Evolutionary conservation across 1,140 invertebrate genomes (phyloP).

Genomic region (Drosophila oshimai): DNA sequence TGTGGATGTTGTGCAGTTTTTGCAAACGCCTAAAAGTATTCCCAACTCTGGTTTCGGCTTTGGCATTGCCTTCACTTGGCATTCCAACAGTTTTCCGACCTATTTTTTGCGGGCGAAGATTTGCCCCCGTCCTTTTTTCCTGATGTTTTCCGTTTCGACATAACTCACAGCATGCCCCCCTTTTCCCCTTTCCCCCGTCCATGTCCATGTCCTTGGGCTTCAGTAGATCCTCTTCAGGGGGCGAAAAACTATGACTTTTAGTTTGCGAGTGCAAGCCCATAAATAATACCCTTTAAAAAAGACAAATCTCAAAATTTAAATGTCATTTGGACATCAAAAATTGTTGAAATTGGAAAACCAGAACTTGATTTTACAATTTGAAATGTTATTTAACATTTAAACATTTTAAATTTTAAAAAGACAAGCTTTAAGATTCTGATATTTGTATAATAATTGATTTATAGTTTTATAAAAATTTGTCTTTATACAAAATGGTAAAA

Average conservation of each 20-base stretch:
- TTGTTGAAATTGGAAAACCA: too few relatives aligned
- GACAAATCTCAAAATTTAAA: background rate
- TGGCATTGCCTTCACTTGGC: conserved; percentile 14
- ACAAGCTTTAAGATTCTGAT: too few relatives aligned
- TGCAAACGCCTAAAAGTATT: conserved; percentile 57
- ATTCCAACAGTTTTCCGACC: conserved; percentile 21
- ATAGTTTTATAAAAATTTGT: too few relatives aligned
- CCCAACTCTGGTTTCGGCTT: conserved; percentile 38
- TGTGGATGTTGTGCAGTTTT: conserved; percentile 49
- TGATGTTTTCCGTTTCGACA: conserved; percentile 22
- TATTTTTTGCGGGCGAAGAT: conserved; percentile 19
- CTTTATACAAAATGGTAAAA: too few relatives aligned
- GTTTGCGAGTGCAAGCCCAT: background rate
- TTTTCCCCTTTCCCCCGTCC: too few relatives aligned
- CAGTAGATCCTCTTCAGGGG: background rate
- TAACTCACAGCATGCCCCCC: conserved; percentile 21
- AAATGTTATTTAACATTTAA: too few relatives aligned
- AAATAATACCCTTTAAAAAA: background rate
- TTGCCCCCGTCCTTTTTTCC: conserved; percentile 15
- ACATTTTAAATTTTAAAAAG: too few relatives aligned
- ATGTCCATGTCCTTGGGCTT: background rate
- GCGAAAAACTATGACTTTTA: background rate
- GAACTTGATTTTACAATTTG: too few relatives aligned
- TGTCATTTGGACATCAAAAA: too few relatives aligned
- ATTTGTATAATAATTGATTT: too few relatives aligned